Conservation (phyloP, 2,113 vertebrate species). For the Rhodinocichla rosea region DNA sequence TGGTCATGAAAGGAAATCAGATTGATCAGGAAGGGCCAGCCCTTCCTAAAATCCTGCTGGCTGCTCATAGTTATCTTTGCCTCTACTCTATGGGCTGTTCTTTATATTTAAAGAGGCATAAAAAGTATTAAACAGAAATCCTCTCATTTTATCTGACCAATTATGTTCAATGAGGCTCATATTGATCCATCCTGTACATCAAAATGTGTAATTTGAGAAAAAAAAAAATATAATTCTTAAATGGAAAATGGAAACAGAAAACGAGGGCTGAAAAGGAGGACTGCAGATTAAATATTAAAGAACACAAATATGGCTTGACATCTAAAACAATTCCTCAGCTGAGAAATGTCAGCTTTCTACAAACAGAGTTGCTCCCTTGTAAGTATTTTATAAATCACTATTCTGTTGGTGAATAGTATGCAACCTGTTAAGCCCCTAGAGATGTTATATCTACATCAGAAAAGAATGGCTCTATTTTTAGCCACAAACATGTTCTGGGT, state of each 20-base stretch:
- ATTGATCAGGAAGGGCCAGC: neutral
- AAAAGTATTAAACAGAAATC: neutral
- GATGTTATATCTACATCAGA: conserved; percentile 46
- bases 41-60: neutral
- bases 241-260: neutral
- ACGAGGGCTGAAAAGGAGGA: neutral
- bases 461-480: conserved; percentile 70
- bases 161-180: neutral
- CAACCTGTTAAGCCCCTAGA: conserved; percentile 13
- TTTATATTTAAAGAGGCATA: neutral
- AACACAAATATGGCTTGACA: neutral
- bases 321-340: neutral
- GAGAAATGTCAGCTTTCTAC: neutral
- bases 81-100: neutral
- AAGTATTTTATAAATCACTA: neutral
- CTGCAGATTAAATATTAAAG: neutral
- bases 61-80: neutral
- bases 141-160: neutral
- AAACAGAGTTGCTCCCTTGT: neutral
- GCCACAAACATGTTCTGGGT: conserved; percentile 26
- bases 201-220: neutral
- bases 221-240: neutral
- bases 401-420: neutral
- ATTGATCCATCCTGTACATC: neutral
- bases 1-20: neutral